Evolutionary conservation across 2,113 vertebrate genomes (phyloP).

Genomic region (Taurulus bubalis): DNA sequence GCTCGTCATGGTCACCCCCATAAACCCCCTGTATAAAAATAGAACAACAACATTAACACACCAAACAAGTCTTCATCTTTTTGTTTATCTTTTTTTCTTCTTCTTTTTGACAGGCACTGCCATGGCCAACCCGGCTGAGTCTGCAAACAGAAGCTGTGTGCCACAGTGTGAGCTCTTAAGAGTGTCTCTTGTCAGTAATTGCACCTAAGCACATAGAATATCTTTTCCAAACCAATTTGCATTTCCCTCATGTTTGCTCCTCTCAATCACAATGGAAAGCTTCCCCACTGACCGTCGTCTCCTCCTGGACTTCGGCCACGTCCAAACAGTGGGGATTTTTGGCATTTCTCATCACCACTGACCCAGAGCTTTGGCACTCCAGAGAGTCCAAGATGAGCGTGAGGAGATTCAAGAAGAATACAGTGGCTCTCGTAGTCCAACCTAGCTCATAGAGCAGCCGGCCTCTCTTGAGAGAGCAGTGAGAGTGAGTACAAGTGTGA

Average conservation of each 20-base stretch:
- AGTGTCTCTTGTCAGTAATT: constrained; percentile 64
- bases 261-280: constrained; percentile 58
- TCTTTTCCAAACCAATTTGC: constrained; percentile 62
- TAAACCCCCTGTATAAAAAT: constrained; percentile 89
- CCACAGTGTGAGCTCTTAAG: constrained; percentile 70
- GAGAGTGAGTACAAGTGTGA: constrained; percentile 43
- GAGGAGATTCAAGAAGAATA: constrained; percentile 61
- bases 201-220: constrained; percentile 43
- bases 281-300: constrained; percentile 48
- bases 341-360: constrained; percentile 71
- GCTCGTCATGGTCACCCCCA: constrained; percentile 88
- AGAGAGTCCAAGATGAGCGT: constrained; percentile 58
- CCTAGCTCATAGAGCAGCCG: constrained; percentile 40
- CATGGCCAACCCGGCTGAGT: constrained; percentile 65
- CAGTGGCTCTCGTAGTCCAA: constrained; percentile 21
- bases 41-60: constrained; percentile 89
- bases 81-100: constrained; percentile 56
- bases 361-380: constrained; percentile 66
- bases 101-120: constrained; percentile 79
- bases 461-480: constrained; percentile 28
- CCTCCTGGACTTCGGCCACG: constrained; percentile 67
- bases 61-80: constrained; percentile 85
- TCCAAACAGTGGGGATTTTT: constrained; percentile 75
- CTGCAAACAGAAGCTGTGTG: constrained; percentile 68
- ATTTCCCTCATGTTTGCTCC: constrained; percentile 38